A percentile compares a stretch with the other conserved stretches of the same genome.
These are phyloP conservation scores for Pseudobourletiella spinata DNA, from an alignment of 1,140 invertebrate species.

Conservation along the genomic window DNA sequence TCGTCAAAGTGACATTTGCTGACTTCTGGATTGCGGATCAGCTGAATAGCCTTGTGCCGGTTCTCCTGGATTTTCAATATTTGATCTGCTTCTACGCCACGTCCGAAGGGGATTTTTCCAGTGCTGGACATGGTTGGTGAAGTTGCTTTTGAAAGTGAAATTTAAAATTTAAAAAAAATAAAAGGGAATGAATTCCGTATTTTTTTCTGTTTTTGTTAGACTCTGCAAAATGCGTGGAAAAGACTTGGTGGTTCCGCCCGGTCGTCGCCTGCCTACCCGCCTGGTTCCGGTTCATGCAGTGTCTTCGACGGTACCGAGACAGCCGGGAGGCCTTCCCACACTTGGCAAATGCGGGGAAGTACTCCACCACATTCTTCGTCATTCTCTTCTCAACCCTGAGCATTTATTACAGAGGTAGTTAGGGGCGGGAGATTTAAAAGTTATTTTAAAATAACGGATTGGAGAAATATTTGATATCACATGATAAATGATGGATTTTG, in stretches of 20 bases:
- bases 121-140: too few species aligned
- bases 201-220: too few species aligned
- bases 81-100: slow-evolving; percentile 73
- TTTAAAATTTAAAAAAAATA: too few species aligned
- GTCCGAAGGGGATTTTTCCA: slow-evolving; percentile 33
- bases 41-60: slow-evolving; percentile 81
- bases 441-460: too few species aligned
- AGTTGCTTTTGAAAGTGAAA: too few species aligned
- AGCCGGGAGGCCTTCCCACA: slow-evolving; percentile 88
- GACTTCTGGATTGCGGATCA: slow-evolving; percentile 99
- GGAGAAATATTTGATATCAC: too few species aligned
- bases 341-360: slow-evolving; percentile 94
- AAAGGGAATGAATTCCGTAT: background rate
- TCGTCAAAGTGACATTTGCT: slow-evolving; percentile 91
- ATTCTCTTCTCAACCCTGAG: slow-evolving; percentile 75
- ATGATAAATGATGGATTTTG: too few species aligned
- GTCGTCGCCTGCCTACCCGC: slow-evolving; percentile 86
- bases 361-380: slow-evolving; percentile 93
- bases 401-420: slow-evolving; percentile 54
- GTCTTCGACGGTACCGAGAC: slow-evolving; percentile 83
- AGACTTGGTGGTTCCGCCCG: slow-evolving; percentile 50
- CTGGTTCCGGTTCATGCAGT: slow-evolving; percentile 97
- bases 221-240: slow-evolving; percentile 31
- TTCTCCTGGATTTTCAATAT: slow-evolving; percentile 90
- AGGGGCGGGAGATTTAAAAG: too few species aligned